These are phyloP conservation scores for Temnothorax ravouxi DNA, from an alignment of 2,888 invertebrate species.

Conservation along the genomic window DNA sequence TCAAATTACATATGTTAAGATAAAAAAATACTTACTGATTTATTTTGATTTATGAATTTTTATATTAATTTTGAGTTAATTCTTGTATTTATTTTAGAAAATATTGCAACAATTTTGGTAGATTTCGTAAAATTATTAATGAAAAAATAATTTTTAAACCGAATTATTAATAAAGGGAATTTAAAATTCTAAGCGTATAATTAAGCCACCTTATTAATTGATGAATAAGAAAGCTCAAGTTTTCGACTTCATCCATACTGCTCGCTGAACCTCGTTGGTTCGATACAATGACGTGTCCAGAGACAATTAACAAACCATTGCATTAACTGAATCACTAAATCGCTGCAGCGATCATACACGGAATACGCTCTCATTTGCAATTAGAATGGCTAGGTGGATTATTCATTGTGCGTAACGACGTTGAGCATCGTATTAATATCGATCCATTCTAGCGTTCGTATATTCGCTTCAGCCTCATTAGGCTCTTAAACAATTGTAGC, in stretches of 20 bases:
- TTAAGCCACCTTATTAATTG: background rate
- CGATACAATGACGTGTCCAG: slow-evolving; percentile 44
- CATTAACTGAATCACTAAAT: slow-evolving; percentile 47
- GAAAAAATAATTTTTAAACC: background rate
- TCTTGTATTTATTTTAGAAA: slow-evolving; percentile 3
- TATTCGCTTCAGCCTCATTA: slow-evolving; percentile 44
- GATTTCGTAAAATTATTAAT: background rate
- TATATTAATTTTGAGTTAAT: background rate
- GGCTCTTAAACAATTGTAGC: slow-evolving; percentile 35
- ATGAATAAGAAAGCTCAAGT: background rate
- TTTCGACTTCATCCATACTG: background rate
- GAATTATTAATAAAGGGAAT: background rate
- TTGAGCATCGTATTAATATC: slow-evolving; percentile 48
- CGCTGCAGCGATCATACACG: slow-evolving; percentile 38
- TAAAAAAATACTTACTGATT: background rate
- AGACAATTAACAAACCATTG: slow-evolving; percentile 52
- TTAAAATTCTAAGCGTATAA: background rate
- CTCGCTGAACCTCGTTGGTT: slow-evolving; percentile 25
- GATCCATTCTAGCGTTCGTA: slow-evolving; percentile 24
- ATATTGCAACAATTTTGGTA: background rate
- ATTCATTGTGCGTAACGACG: slow-evolving; percentile 52
- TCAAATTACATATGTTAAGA: background rate
- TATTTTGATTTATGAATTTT: too few relatives aligned
- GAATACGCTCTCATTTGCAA: slow-evolving; percentile 52
- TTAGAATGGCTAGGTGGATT: slow-evolving; percentile 42